Percentiles rank a stretch among this genome's conserved stretches.
Conservation (phyloP, 2,888 invertebrate species). For the Patella depressa region DNA sequence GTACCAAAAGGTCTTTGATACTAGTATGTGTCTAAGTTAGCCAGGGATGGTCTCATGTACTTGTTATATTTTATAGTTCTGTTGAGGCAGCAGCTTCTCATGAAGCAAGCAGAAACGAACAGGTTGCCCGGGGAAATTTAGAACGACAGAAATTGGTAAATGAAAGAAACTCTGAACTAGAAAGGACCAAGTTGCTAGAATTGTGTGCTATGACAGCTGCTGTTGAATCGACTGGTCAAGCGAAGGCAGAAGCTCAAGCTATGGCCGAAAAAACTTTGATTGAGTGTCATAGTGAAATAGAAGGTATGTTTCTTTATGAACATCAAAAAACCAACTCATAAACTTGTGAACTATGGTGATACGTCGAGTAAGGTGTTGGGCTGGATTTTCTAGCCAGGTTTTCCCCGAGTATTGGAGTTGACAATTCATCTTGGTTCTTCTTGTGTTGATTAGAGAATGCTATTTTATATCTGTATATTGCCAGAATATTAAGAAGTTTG, state of each 20-base stretch:
- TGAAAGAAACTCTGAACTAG: slow-evolving; percentile 63
- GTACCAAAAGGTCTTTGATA: too few species aligned
- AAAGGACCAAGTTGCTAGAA: slow-evolving; percentile 57
- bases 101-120: slow-evolving; percentile 63
- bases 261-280: slow-evolving; percentile 60
- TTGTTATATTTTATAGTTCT: slow-evolving; percentile 43
- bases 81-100: slow-evolving; percentile 63
- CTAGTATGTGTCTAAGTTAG: too few species aligned
- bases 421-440: too few species aligned
- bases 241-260: slow-evolving; percentile 67
- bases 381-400: too few species aligned
- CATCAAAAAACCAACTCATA: too few species aligned
- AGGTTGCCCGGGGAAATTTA: slow-evolving; percentile 61
- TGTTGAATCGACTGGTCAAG: slow-evolving; percentile 65
- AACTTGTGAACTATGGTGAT: too few species aligned
- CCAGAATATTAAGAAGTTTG: too few species aligned
- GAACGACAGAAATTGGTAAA: slow-evolving; percentile 63
- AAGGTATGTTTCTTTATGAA: slow-evolving; percentile 42
- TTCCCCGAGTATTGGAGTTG: too few species aligned
- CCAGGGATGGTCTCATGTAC: too few species aligned
- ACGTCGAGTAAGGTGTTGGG: too few species aligned
- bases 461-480: too few species aligned
- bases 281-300: slow-evolving; percentile 64
- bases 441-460: too few species aligned
- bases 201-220: slow-evolving; percentile 59